Evolutionary conservation across 2,113 vertebrate genomes (phyloP), one percentile per base, ranked within the genome.

Genomic region (Hippocampus barbouri): DNA sequence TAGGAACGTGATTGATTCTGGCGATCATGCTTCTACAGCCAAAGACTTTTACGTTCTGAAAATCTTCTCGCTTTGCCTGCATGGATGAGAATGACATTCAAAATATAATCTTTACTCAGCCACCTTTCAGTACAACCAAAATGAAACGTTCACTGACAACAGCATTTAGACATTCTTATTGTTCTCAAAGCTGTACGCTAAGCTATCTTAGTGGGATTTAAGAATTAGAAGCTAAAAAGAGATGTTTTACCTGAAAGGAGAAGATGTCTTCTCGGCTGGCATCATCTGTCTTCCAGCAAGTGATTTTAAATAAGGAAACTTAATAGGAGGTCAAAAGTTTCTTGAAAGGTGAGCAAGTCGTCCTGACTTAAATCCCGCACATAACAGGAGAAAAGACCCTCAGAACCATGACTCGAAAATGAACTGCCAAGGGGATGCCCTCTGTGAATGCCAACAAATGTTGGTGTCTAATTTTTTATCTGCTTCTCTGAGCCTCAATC

Each of bases 21-120:
- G 41, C 73, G 73, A 81, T 86, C 91, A 92, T 92, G 64, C 41
- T 90, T 75, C 61, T 62, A 34, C 57, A 69, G 21, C 65, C 10
- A 8, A 43, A 16, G 73, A 51, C 74, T 66, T 54, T 15, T 9
- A 64, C 45, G 64, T 66, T 38, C 67, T 74, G 11, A 54, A 79
- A 69, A 83, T 62, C 73, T 30, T 71, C 51, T 8, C 18, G 47
- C n/a, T n/a, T 21, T 43, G 41, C 77, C 75, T 83, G 73, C 67
- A 69, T 62, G 64, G 76, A 86, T 74, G 57, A 76, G 34, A 74
- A 75, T 73, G 67, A 80, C 74, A 86, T 57, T 53, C 80, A 62
- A 79, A 77, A 53, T 53, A 21, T 8, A 9, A 21, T 53, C 2
- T 21, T 21, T 53, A 8, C 51, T n/a, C 2, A 21, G 51, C 7